Evolutionary conservation across 2,797 vertebrate genomes (phyloP).

Genomic region (Danionella dracula): DNA sequence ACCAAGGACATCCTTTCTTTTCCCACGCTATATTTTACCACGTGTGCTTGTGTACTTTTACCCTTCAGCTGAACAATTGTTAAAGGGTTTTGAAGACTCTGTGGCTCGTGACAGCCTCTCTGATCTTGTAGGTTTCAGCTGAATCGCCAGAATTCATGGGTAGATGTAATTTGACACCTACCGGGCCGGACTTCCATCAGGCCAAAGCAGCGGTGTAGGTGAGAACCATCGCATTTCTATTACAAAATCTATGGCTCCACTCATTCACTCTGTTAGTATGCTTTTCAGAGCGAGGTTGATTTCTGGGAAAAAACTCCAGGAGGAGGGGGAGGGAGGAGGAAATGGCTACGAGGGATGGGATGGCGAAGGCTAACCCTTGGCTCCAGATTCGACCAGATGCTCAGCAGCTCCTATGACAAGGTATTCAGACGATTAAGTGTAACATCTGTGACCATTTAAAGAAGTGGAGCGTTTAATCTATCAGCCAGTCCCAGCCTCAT

Average conservation of each 20-base stretch:
- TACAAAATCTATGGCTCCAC: not conserved
- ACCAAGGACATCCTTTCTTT: conserved; percentile 7
- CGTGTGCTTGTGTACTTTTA: not conserved
- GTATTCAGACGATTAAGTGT: conserved; percentile 57
- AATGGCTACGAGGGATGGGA: conserved; percentile 96
- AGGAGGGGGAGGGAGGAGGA: conserved; percentile 99
- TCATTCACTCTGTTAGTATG: not conserved
- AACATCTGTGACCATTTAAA: not conserved
- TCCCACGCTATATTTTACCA: conserved; percentile 28
- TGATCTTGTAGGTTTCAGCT: conserved; percentile 73
- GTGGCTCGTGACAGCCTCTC: not conserved
- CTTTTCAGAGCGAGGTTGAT: conserved; percentile 88
- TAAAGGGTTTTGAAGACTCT: conserved; percentile 4
- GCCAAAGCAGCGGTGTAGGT: conserved; percentile 97
- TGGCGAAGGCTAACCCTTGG: conserved; percentile 97
- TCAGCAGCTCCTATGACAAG: conserved; percentile 87
- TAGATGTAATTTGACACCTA: conserved; percentile 84
- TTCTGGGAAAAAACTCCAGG: conserved; percentile 99
- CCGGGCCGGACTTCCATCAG: conserved; percentile 89
- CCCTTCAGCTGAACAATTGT: not conserved
- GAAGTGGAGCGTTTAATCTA: not conserved
- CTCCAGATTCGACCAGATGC: conserved; percentile 93
- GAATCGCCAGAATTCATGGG: conserved; percentile 94
- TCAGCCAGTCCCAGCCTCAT: too few relatives aligned
- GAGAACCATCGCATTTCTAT: conserved; percentile 44